phyloP scores from a whole-genome alignment of 2,797 vertebrate genomes.

The Scomberomorus guttatus region DNA sequence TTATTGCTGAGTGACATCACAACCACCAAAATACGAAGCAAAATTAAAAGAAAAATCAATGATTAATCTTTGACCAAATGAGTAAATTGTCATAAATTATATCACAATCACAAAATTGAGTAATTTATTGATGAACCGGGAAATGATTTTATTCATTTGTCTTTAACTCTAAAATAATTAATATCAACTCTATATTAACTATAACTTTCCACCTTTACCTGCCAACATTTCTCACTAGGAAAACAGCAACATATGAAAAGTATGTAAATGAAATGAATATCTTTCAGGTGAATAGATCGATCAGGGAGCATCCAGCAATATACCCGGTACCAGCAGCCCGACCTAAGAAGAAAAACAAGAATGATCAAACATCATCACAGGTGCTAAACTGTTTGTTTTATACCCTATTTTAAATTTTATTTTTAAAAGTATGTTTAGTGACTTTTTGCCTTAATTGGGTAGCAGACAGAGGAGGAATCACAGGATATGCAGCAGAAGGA shows the following conservation, averaged over 20 bases:
- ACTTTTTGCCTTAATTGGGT: slow-evolving; percentile 1
- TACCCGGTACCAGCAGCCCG: background rate
- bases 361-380: slow-evolving; percentile 1
- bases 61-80: too few species aligned
- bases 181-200: too few species aligned
- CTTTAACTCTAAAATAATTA: too few species aligned
- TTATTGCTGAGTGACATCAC: too few species aligned
- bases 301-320: background rate
- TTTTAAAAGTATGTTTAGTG: background rate
- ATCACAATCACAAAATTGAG: too few species aligned
- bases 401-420: background rate
- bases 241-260: background rate
- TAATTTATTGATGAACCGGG: too few species aligned
- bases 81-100: too few species aligned
- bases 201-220: too few species aligned
- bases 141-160: too few species aligned
- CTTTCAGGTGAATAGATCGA: background rate
- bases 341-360: background rate
- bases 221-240: background rate
- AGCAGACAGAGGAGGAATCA: accelerated
- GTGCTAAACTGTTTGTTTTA: background rate
- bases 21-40: too few species aligned
- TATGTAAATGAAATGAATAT: background rate
- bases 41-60: too few species aligned
- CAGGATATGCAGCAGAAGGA: background rate